These are phyloP conservation scores for Apamea anceps DNA, from an alignment of 2,888 invertebrate genomes.

Conservation along the genomic window DNA sequence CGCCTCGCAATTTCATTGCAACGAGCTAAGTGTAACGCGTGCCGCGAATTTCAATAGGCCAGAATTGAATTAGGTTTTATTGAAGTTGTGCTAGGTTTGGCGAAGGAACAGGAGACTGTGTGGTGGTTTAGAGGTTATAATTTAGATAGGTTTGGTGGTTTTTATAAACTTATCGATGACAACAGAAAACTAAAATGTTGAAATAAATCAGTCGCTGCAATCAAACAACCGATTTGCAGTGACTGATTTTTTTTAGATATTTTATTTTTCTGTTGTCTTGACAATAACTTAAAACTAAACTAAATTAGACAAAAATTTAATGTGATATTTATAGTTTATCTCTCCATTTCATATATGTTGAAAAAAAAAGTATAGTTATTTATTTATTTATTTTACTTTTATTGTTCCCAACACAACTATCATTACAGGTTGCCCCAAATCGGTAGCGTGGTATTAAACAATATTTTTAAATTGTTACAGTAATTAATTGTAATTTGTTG, in stretches of 20 bases:
- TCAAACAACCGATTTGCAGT: too few relatives aligned
- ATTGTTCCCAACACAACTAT: too few relatives aligned
- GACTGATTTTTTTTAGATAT: too few relatives aligned
- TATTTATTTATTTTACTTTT: too few relatives aligned
- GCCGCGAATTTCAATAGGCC: slow-evolving; percentile 72
- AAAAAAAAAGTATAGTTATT: background rate
- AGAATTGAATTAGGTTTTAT: slow-evolving; percentile 65
- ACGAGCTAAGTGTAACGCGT: slow-evolving; percentile 68
- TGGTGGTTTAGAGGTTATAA: slow-evolving; percentile 1
- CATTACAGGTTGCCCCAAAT: too few relatives aligned
- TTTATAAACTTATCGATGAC: background rate
- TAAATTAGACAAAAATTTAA: too few relatives aligned
- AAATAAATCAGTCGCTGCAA: background rate
- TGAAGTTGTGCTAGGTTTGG: slow-evolving; percentile 39
- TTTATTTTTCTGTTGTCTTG: too few relatives aligned
- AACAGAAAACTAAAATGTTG: background rate
- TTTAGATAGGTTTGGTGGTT: background rate
- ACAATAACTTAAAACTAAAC: too few relatives aligned
- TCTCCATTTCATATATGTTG: background rate
- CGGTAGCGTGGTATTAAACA: too few relatives aligned
- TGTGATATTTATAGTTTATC: background rate
- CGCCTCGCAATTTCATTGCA: slow-evolving; percentile 73
- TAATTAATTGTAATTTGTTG: too few relatives aligned
- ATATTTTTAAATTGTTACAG: too few relatives aligned
- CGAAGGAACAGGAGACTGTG: slow-evolving; percentile 10